Conservation (phyloP, 2,113 vertebrate genomes). For the Hystrix cristata region DNA sequence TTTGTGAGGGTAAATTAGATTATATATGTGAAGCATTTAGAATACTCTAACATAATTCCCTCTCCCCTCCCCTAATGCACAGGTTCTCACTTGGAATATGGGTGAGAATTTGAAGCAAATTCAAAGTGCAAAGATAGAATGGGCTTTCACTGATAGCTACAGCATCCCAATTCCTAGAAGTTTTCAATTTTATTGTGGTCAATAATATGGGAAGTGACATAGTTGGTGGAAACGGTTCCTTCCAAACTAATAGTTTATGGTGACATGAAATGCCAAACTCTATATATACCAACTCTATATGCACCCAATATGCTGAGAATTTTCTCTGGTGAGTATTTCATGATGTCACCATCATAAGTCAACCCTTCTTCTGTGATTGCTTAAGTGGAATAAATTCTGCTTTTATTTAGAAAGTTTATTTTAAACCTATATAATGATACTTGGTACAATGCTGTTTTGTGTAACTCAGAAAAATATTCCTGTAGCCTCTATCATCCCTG, state of each 20-base stretch:
- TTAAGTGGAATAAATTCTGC: neutral
- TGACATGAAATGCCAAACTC: neutral
- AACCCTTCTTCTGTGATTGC: neutral
- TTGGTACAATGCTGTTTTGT: neutral
- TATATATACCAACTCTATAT: neutral
- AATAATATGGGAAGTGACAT: neutral
- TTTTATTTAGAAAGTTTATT: neutral
- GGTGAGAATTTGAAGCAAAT: neutral
- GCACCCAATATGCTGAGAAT: neutral
- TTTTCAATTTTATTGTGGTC: neutral
- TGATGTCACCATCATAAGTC: neutral
- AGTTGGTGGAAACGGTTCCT: neutral
- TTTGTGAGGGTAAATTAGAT: neutral
- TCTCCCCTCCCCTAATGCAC: neutral
- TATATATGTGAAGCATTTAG: neutral
- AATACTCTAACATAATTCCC: neutral
- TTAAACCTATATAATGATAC: neutral
- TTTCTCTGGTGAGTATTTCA: slow-evolving; percentile 44
- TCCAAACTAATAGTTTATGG: neutral
- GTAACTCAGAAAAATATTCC: neutral
- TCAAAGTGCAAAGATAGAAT: neutral
- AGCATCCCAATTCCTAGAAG: neutral
- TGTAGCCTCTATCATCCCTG: neutral
- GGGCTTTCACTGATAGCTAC: neutral
- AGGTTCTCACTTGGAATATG: neutral